These are phyloP conservation scores for Sebastes kiyomatsui DNA, from an alignment of 2,797 vertebrate genomes.

Conservation along the genomic window DNA sequence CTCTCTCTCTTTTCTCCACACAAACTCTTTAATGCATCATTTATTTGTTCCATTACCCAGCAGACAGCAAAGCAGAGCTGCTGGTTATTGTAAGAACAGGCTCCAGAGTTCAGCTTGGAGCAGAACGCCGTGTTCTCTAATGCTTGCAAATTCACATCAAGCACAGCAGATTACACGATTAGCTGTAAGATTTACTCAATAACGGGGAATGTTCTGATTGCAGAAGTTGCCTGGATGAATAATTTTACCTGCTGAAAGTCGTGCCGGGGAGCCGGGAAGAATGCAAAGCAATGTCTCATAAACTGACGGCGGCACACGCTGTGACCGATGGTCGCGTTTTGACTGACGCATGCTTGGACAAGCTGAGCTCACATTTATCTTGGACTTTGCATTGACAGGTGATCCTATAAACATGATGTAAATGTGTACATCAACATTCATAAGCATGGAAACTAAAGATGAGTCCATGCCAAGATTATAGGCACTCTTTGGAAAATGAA, in stretches of 20 bases:
- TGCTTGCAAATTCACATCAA: constrained; percentile 32
- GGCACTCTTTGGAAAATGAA: too few species aligned
- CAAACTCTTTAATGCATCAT: constrained; percentile 56
- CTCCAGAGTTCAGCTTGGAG: constrained; percentile 24
- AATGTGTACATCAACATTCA: constrained; percentile 23
- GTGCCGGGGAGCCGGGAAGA: not conserved
- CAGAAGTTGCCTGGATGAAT: not conserved
- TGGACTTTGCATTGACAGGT: not conserved
- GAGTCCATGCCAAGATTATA: not conserved
- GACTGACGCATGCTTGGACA: constrained; percentile 1
- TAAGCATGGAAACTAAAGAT: not conserved
- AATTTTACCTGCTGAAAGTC: not conserved
- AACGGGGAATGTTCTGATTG: constrained; percentile 1
- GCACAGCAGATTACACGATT: constrained; percentile 23
- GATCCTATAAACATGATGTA: constrained; percentile 3
- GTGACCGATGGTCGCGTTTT: not conserved
- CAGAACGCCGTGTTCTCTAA: constrained; percentile 24
- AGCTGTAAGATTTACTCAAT: constrained; percentile 20
- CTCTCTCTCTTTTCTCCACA: not conserved
- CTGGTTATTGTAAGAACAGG: constrained; percentile 27
- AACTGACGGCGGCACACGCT: not conserved
- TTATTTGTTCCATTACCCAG: constrained; percentile 62
- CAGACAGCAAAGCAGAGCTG: constrained; percentile 3
- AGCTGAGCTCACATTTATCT: constrained; percentile 5
- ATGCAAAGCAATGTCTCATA: constrained; percentile 1